Conservation (phyloP, 2,888 invertebrate genomes). For the Eumerus sabulonum region DNA sequence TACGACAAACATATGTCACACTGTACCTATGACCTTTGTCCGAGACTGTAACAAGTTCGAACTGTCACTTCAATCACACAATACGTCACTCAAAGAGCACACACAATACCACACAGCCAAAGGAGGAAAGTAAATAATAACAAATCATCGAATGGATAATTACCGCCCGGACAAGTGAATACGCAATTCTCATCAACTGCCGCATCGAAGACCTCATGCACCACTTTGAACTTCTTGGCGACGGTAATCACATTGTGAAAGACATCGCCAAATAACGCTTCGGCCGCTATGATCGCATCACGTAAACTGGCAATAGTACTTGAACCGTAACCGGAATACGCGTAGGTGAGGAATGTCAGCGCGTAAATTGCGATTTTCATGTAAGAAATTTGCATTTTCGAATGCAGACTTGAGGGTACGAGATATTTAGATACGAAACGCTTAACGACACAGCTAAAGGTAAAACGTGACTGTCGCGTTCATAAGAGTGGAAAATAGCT, state of each 20-base stretch:
- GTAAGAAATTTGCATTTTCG: conserved; percentile 86
- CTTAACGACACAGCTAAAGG: conserved; percentile 20
- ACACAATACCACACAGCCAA: conserved; percentile 29
- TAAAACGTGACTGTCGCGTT: conserved; percentile 43
- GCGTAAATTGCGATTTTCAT: conserved; percentile 87
- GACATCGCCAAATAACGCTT: conserved; percentile 89
- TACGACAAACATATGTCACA: neutral
- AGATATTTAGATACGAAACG: conserved; percentile 2
- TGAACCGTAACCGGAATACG: conserved; percentile 90
- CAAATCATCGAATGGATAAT: conserved; percentile 64
- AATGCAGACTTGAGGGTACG: neutral
- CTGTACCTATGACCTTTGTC: conserved; percentile 6
- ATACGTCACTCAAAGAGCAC: neutral
- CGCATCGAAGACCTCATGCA: conserved; percentile 90
- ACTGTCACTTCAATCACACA: conserved; percentile 22
- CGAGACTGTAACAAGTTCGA: conserved; percentile 19
- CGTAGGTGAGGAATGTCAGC: conserved; percentile 88
- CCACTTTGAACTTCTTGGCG: conserved; percentile 86
- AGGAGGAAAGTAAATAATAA: conserved; percentile 44
- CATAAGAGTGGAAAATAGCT: conserved; percentile 13
- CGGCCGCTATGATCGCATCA: conserved; percentile 89
- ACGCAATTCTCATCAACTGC: conserved; percentile 91
- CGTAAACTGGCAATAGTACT: conserved; percentile 85
- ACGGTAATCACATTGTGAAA: conserved; percentile 86
- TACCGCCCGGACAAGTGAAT: conserved; percentile 88